Evolutionary conservation across 2,888 invertebrate genomes (phyloP).

Genomic region (Nasonia oneida): DNA sequence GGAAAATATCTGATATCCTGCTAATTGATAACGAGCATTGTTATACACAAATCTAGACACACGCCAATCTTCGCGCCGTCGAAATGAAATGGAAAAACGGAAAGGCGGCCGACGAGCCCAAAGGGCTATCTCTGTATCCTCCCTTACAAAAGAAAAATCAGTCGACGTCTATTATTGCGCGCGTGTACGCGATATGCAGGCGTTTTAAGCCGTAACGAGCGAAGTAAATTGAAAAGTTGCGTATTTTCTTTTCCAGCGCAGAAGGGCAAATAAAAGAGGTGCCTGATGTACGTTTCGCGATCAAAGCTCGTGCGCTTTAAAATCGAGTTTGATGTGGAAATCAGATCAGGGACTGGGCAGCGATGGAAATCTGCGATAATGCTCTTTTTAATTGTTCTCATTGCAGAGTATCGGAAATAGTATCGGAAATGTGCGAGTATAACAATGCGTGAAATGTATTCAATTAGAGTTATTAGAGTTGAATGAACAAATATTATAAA

Average conservation of each 20-base stretch:
- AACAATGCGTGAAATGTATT: too few relatives aligned
- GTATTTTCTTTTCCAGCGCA: constrained; percentile 32
- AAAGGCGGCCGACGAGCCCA: neutral
- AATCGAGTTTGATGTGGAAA: constrained; percentile 35
- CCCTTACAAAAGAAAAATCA: constrained; percentile 40
- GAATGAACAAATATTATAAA: neutral
- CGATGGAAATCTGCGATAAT: constrained; percentile 24
- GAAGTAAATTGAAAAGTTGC: constrained; percentile 59
- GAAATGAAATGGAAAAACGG: constrained; percentile 13
- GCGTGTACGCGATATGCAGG: constrained; percentile 36
- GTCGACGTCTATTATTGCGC: constrained; percentile 45
- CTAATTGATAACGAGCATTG: constrained; percentile 54
- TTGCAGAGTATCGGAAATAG: neutral
- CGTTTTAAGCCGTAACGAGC: constrained; percentile 47
- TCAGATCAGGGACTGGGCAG: neutral
- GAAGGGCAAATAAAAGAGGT: constrained; percentile 19
- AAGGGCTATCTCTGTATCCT: constrained; percentile 19
- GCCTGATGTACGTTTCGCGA: constrained; percentile 25
- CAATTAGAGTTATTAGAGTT: too few relatives aligned
- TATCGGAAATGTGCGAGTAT: too few relatives aligned
- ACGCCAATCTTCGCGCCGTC: constrained; percentile 47
- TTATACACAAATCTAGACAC: constrained; percentile 41
- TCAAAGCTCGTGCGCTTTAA: constrained; percentile 49
- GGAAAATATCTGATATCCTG: constrained; percentile 49
- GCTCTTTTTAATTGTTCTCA: constrained; percentile 8